A percentile compares a stretch with the other conserved stretches of the same genome.
phyloP scores from a whole-genome alignment of 1,140 invertebrate genomes.

The Euwallacea fornicatus region DNA sequence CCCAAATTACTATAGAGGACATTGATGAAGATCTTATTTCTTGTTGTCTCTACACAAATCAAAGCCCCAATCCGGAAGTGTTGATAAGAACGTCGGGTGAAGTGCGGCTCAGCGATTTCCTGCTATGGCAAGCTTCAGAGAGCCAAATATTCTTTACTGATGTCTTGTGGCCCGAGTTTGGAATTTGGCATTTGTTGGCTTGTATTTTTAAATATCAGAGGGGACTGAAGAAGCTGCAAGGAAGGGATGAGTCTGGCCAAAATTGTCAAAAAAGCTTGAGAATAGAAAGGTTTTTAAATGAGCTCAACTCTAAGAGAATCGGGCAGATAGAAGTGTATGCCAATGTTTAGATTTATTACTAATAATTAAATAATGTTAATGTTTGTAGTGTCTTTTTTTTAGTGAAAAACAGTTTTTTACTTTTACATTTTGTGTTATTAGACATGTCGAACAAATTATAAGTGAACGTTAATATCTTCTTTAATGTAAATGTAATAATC shows the following conservation, averaged over 20 bases:
- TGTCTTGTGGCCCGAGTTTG: slow-evolving; percentile 93
- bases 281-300: slow-evolving; percentile 40
- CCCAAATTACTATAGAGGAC: slow-evolving; percentile 64
- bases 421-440: too few species aligned
- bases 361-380: too few species aligned
- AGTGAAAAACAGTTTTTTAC: too few species aligned
- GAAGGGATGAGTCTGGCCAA: not conserved
- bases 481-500: too few species aligned
- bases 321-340: slow-evolving; percentile 36
- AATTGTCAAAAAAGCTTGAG: slow-evolving; percentile 22
- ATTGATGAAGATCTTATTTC: slow-evolving; percentile 79
- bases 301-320: slow-evolving; percentile 36
- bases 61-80: slow-evolving; percentile 80
- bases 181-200: slow-evolving; percentile 83
- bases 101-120: slow-evolving; percentile 92
- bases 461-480: too few species aligned
- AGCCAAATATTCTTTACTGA: slow-evolving; percentile 77
- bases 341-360: not conserved
- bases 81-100: slow-evolving; percentile 96
- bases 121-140: slow-evolving; percentile 87
- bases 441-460: too few species aligned
- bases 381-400: too few species aligned
- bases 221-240: slow-evolving; percentile 25
- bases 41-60: slow-evolving; percentile 76
- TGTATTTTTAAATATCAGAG: slow-evolving; percentile 85